Evolutionary conservation across 1,140 invertebrate species (phyloP), one percentile per base, ranked within the genome.

Genomic region (Procambarus clarkii): DNA sequence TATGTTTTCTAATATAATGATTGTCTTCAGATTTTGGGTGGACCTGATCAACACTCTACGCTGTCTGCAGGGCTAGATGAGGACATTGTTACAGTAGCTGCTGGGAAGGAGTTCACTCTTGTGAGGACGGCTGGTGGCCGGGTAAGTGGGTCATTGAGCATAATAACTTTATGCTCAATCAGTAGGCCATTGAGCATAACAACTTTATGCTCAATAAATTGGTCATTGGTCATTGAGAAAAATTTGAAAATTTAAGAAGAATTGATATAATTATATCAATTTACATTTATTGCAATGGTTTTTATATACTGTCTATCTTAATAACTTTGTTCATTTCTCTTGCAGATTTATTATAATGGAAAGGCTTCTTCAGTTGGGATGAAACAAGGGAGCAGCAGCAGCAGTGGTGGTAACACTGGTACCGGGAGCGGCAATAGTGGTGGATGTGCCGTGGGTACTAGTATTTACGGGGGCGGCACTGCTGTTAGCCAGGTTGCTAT

Each of bases 51-150:
- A 87, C 91, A 83, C 44, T 87, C 58, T 34, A 93, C 69, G 21
- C 90, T 93, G 94, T 94, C 92, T 86, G 94, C 94, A 45, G 96
- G 95, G 13, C 96, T 95, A 93, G 97, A 97, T 92, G 97, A 97
- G 93, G 96, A 97, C 94, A 95, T 97, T 34, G 95, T 95, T 0
- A 95, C 94, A 45, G 95, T 98, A 44, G 94, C 95, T 86, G 96
- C 97, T 60, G 98, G 97, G 9, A 98, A 98, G 94, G 98, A 98
- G 93, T 98, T 99, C 95, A 96, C 96, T 64, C 94, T 99, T 44
- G 94, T 98, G 1, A 96, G 96, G 93, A 98, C 97, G 8, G 94
- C 95, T 5, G 96, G 96, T 78, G 97, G 98, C 93, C 98, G 97
- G 95, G 96, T 97, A 78, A 91, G 92, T 76, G 79, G 45, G 2